Evolutionary conservation across 2,888 invertebrate genomes (phyloP), one percentile per base, ranked within the genome.

Genomic region (Spilarctia lutea): DNA sequence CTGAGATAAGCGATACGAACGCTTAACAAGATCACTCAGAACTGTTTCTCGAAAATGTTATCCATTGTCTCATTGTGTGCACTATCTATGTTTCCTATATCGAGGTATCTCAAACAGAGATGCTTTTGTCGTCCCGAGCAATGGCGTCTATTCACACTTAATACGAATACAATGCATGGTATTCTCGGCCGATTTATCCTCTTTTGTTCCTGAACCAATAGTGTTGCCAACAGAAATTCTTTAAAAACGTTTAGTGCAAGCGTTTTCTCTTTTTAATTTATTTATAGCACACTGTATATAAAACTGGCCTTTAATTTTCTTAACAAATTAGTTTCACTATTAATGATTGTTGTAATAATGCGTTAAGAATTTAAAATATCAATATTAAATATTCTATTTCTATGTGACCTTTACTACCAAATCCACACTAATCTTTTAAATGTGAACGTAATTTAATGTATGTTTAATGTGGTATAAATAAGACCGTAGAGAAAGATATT

Each of bases 151-250:
- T 91, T 90, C 89, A 87, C 91, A 89, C 90, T 88, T 92, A 92
- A 91, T 92, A 90, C 90, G 89, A 86, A 86, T 89, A 93, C 92
- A 92, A 92, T 92, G 91, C 91, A 87, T 85, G 87, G 87, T 85
- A 86, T 87, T 88, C 86, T 85, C 89, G 84, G 85, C 85, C 90
- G 89, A 91, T 92, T 91, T 92, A 91, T 89, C 86, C 87, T 84
- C 89, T 88, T 88, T 91, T 89, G 89, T 91, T 88, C 86, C 85
- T 84, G 82, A 86, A 85, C 83, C 79, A 81, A 81, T 82, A 75
- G 81, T 83, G 84, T 83, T 85, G 87, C 83, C 87, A 88, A 86
- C 85, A 86, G 84, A 87, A 90, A 90, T 90, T 86, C 86, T 87
- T 87, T 85, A 79, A 86, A 56, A 86, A 86, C 87, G 87, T 85